phyloP scores from a whole-genome alignment of 1,140 invertebrate genomes.

The Asbolus verrucosus region DNA sequence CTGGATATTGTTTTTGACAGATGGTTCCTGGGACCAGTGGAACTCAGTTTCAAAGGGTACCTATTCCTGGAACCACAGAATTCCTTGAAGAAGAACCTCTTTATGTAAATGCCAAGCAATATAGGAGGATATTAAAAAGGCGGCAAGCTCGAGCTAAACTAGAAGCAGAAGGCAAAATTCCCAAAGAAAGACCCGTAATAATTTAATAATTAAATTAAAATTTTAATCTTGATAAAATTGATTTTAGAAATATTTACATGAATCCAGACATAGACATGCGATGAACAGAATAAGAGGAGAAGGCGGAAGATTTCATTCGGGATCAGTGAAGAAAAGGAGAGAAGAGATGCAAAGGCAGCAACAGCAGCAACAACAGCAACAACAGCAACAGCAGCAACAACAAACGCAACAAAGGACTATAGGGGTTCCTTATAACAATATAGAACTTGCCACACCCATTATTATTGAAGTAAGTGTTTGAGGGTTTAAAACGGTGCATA shows the following conservation, averaged over 20 bases:
- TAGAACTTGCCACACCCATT: constrained; percentile 59
- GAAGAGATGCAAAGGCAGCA: constrained; percentile 52
- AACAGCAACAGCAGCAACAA: constrained; percentile 59
- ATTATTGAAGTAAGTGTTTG: constrained; percentile 61
- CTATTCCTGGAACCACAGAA: constrained; percentile 75
- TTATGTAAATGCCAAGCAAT: constrained; percentile 99
- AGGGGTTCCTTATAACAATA: constrained; percentile 58
- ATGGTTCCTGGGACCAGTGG: constrained; percentile 74
- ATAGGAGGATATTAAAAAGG: constrained; percentile 91
- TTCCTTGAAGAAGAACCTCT: constrained; percentile 92
- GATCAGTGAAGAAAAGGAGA: constrained; percentile 74
- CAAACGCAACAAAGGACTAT: constrained; percentile 57
- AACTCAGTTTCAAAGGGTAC: constrained; percentile 75
- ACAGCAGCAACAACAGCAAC: constrained; percentile 59
- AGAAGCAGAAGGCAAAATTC: constrained; percentile 94
- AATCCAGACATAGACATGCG: constrained; percentile 96
- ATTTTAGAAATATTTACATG: constrained; percentile 98
- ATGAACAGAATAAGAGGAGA: constrained; percentile 97
- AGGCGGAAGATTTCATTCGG: constrained; percentile 94
- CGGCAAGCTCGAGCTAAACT: constrained; percentile 91
- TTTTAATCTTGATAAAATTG: too few species aligned
- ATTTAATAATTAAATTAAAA: too few species aligned
- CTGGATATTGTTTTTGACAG: constrained; percentile 62
- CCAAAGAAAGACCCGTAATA: constrained; percentile 90
- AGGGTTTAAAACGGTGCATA: neutral